phyloP scores from a whole-genome alignment of 2,888 invertebrate genomes.

The Acholoe squamosa region DNA sequence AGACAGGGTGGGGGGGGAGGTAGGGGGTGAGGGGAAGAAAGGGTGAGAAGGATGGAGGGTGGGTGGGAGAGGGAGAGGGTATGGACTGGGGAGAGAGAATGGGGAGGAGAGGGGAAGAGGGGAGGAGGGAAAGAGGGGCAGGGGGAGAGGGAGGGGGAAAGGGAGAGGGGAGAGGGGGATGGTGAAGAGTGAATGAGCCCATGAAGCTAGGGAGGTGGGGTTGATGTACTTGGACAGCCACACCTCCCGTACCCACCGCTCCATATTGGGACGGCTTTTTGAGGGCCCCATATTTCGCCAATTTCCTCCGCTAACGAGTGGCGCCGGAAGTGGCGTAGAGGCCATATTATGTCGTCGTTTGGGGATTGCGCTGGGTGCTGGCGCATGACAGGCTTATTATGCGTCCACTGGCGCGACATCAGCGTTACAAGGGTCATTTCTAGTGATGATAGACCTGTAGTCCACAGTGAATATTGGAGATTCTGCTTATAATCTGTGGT shows the following conservation, averaged over 20 bases:
- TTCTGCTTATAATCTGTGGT: background rate
- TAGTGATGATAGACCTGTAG: too few species aligned
- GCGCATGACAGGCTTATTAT: background rate
- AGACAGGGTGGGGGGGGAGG: background rate
- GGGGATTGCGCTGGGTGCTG: background rate
- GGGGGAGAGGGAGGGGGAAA: background rate
- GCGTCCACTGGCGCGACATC: background rate
- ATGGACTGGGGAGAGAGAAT: background rate
- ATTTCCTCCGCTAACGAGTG: slow-evolving; percentile 30
- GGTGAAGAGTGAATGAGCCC: background rate
- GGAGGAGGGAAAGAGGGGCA: background rate
- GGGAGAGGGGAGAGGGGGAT: background rate
- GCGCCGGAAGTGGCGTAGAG: slow-evolving; percentile 23
- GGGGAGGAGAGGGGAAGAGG: background rate
- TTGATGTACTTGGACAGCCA: background rate
- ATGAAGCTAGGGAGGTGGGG: background rate
- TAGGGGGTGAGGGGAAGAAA: background rate
- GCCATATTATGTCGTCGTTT: slow-evolving; percentile 27
- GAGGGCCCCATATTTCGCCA: slow-evolving; percentile 29
- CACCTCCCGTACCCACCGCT: background rate
- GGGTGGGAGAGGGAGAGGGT: background rate
- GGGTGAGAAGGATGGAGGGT: background rate
- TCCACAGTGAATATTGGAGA: background rate
- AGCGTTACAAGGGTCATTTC: background rate
- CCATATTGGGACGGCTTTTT: slow-evolving; percentile 25